Percentiles rank a stretch among this genome's conserved stretches.
Evolutionary conservation across 92 coral and sea anemone species (phyloP).

Genomic region (Parazoanthus swiftii): DNA sequence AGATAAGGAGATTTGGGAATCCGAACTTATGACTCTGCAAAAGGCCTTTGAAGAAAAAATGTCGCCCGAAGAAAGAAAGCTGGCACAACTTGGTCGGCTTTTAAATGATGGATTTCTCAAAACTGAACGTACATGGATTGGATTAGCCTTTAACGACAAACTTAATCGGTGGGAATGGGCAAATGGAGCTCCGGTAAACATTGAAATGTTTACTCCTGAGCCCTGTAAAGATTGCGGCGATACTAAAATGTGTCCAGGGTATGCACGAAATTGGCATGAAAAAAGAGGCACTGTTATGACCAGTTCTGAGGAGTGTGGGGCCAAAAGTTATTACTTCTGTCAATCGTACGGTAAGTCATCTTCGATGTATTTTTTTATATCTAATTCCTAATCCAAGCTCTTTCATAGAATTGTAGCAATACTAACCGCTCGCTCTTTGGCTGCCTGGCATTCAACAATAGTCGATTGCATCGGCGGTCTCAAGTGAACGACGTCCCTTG

Average conservation of each 20-base stretch:
- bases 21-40: background rate
- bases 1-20: background rate
- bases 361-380: background rate
- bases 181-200: background rate
- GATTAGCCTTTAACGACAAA: background rate
- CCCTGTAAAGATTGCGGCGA: background rate
- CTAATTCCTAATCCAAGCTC: background rate
- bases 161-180: background rate
- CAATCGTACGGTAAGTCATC: constrained; percentile 15
- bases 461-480: no score
- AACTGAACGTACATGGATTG: background rate
- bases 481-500: background rate
- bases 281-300: background rate
- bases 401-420: background rate
- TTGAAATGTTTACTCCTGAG: background rate
- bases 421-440: background rate
- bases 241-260: background rate
- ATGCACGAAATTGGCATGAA: background rate
- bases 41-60: background rate
- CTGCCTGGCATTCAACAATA: background rate
- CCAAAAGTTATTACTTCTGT: background rate
- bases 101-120: background rate
- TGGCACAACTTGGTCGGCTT: background rate
- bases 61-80: background rate
- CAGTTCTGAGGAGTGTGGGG: background rate